Base-by-base conservation (phyloP, 2,888 invertebrate species). In the Gnatocerus cornutus region DNA sequence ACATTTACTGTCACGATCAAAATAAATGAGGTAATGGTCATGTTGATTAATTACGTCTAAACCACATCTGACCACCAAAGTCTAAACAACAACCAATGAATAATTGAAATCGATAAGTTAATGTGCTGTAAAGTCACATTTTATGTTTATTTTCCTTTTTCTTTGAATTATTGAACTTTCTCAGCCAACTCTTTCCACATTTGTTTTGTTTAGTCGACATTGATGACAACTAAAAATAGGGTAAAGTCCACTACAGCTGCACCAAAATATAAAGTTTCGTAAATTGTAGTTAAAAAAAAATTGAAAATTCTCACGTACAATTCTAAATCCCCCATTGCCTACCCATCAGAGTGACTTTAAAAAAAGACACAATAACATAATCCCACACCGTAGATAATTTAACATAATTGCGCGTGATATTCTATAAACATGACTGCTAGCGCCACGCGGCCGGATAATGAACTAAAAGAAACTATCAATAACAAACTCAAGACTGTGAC, bases 381-480 rank as follows among this genome's bases (percentile, higher is more conserved):
- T 70, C 71, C 75, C 72, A 76, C 76, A 79, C 80, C 81, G 80
- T 82, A 67, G 82, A 83, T 83, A 84, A 84, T 84, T 83, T 80
- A 81, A 81, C 82, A 83, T 84, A 84, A 84, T 84, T 83, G 82
- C 79, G 74, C 79, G 77, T 77, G 78, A 81, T 79, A 81, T 79
- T 78, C 77, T 81, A 83, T 83, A 84, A 84, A 84, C 84, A 84
- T 80, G 80, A 81, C 81, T 77, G 81, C 78, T 72, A 75, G 72
- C 73, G 80, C 73, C 84, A 84, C 84, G 84, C 77, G 84, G 77
- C 85, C 85, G 84, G 84, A 85, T 85, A 85, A 85, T 85, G 84
- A 85, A 85, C 82, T 79, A 80, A 83, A 66, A 81, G 83, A 82
- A 84, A 83, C 84, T 83, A 84, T 84, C 85, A 84, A 85, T 84